Evolutionary conservation across 1,140 invertebrate species (phyloP).

Genomic region (Drosophila carrolli): DNA sequence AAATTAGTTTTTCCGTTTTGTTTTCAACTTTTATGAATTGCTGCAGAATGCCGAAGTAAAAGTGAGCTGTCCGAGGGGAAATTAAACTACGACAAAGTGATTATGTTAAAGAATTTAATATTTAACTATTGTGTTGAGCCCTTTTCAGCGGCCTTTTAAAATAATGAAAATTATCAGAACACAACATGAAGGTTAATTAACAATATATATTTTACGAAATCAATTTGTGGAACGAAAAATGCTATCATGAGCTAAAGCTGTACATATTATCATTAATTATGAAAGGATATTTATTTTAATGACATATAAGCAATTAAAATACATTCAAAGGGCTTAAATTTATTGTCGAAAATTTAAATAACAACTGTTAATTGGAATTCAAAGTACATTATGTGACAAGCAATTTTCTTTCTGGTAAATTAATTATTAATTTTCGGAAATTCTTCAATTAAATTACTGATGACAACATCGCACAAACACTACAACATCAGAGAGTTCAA

Average conservation of each 20-base stretch:
- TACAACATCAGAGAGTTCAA: not conserved
- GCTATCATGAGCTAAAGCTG: not conserved
- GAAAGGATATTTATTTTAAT: not conserved
- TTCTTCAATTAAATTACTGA: too few species aligned
- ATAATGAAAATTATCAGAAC: not conserved
- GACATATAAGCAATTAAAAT: not conserved
- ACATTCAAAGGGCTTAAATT: conserved; percentile 1
- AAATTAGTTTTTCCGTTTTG: conserved; percentile 20
- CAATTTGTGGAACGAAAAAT: not conserved
- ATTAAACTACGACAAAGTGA: conserved; percentile 18
- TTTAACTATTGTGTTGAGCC: not conserved
- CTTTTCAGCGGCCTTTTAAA: not conserved
- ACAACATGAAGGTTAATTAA: conserved; percentile 1
- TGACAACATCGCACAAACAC: not conserved
- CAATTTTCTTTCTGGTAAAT: not conserved
- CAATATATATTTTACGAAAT: conserved; percentile 2
- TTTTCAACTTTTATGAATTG: conserved; percentile 18
- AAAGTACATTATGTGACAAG: not conserved
- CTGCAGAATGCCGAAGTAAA: not conserved
- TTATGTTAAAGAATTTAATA: conserved; percentile 11
- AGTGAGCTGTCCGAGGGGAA: conserved; percentile 9
- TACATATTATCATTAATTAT: not conserved
- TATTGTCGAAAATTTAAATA: not conserved
- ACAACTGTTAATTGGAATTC: not conserved
- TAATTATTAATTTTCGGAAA: too few species aligned